A percentile compares a stretch with the other conserved stretches of the same genome.
These are phyloP conservation scores for Argynnis bischoffii DNA, from an alignment of 2,888 invertebrate genomes.

Conservation along the genomic window DNA sequence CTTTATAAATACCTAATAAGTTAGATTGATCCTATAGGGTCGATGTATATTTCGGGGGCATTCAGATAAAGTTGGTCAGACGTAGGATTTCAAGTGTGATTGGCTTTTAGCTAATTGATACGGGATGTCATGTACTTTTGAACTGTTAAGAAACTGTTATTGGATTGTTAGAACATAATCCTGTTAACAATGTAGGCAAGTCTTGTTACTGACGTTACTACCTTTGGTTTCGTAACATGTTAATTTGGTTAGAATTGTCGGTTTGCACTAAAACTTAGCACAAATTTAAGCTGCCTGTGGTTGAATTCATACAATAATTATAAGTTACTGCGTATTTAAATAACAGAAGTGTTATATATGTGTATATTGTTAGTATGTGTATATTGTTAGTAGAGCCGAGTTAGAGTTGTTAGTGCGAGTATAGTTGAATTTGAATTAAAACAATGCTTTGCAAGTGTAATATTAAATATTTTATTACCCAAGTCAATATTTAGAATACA, in stretches of 20 bases:
- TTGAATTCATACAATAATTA: background rate
- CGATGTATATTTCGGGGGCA: background rate
- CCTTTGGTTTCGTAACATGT: slow-evolving; percentile 20
- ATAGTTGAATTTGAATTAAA: too few species aligned
- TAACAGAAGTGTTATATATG: too few species aligned
- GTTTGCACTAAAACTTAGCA: slow-evolving; percentile 1
- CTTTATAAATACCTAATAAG: background rate
- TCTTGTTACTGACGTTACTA: slow-evolving; percentile 22
- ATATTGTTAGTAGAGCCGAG: too few species aligned
- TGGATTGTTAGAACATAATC: slow-evolving; percentile 38
- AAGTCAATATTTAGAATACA: too few species aligned
- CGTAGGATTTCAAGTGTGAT: slow-evolving; percentile 21
- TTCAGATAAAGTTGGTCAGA: slow-evolving; percentile 4
- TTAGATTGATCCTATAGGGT: background rate
- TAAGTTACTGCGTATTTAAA: background rate
- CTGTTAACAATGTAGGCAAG: slow-evolving; percentile 34
- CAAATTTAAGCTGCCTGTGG: background rate
- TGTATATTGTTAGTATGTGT: too few species aligned
- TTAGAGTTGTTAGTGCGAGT: too few species aligned
- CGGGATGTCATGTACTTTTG: slow-evolving; percentile 31
- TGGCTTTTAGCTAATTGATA: slow-evolving; percentile 34
- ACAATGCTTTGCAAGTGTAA: too few species aligned
- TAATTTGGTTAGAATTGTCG: slow-evolving; percentile 27
- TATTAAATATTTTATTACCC: too few species aligned
- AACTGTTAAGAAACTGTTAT: slow-evolving; percentile 34